phyloP scores from a whole-genome alignment of 30 jellyfish, hydroid and myxozoan genomes.

The Cassiopea andromeda region DNA sequence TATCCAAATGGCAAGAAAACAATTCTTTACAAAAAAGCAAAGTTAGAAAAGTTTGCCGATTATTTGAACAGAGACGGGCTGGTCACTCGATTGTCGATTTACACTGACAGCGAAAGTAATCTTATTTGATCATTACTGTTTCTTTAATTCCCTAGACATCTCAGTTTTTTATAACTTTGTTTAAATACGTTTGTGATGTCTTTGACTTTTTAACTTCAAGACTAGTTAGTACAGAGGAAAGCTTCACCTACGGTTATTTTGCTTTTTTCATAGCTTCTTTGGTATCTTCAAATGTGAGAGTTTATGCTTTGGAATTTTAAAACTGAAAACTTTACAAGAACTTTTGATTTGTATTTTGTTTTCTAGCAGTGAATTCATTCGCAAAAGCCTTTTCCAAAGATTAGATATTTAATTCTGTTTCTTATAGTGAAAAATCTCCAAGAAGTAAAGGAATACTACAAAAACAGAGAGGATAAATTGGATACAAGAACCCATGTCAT shows the following conservation, averaged over 20 bases:
- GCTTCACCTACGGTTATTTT: no score
- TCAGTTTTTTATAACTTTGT: neutral
- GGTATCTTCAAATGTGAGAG: no score
- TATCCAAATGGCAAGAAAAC: slow-evolving; percentile 94
- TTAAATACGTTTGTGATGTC: neutral
- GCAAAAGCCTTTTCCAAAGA: no score
- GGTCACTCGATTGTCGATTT: slow-evolving; percentile 75
- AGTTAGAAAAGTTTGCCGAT: slow-evolving; percentile 85
- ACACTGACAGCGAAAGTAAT: slow-evolving; percentile 79
- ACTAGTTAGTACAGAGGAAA: neutral
- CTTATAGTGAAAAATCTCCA: slow-evolving; percentile 76
- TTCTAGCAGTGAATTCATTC: no score
- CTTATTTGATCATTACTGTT: neutral
- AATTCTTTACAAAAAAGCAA: slow-evolving; percentile 83
- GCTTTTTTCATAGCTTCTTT: no score
- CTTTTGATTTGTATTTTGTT: no score
- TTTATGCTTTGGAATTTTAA: no score
- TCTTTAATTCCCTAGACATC: neutral
- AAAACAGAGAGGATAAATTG: slow-evolving; percentile 85
- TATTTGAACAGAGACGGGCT: slow-evolving; percentile 85
- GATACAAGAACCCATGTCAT: slow-evolving; percentile 70
- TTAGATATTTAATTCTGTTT: neutral
- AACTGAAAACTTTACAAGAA: no score
- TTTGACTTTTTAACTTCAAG: neutral
- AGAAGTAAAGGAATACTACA: slow-evolving; percentile 82